Conservation (phyloP, 2,888 invertebrate species). For the Bedellia somnulentella region DNA sequence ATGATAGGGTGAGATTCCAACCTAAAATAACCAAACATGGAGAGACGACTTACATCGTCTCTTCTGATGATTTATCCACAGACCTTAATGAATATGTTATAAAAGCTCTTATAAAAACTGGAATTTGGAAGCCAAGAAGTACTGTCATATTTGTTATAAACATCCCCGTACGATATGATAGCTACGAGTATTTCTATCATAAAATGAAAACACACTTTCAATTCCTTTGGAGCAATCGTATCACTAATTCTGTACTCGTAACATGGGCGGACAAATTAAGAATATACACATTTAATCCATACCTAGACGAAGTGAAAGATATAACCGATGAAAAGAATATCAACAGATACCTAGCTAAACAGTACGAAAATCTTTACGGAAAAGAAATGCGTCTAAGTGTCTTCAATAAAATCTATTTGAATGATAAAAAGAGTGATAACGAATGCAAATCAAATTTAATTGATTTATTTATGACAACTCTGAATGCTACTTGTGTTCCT, state of each 20-base stretch:
- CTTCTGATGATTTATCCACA: conserved; percentile 26
- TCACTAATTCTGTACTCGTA: conserved; percentile 50
- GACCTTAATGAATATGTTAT: conserved; percentile 32
- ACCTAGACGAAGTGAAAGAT: conserved; percentile 33
- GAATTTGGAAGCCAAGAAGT: conserved; percentile 42
- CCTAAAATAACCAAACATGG: conserved; percentile 43
- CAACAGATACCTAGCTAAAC: conserved; percentile 18
- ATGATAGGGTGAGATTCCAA: conserved; percentile 25
- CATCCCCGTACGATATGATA: conserved; percentile 22
- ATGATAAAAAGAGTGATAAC: conserved; percentile 25
- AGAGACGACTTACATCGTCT: conserved; percentile 37
- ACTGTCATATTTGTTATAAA: conserved; percentile 41
- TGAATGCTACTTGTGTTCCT: conserved; percentile 41
- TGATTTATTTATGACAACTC: conserved; percentile 22
- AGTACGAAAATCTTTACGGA: conserved; percentile 35
- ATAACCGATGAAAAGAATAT: conserved; percentile 36
- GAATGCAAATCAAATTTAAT: conserved; percentile 30
- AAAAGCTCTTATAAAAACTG: conserved; percentile 31
- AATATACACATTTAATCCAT: conserved; percentile 56
- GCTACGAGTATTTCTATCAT: conserved; percentile 33
- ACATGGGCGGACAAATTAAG: conserved; percentile 28
- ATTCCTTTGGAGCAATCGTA: conserved; percentile 49
- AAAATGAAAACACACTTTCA: conserved; percentile 45
- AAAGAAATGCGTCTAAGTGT: conserved; percentile 31
- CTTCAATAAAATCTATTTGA: conserved; percentile 30